Percentiles rank a stretch among this genome's conserved stretches.
phyloP scores from a whole-genome alignment of 2,888 invertebrate genomes.

The Furcula furcula region DNA sequence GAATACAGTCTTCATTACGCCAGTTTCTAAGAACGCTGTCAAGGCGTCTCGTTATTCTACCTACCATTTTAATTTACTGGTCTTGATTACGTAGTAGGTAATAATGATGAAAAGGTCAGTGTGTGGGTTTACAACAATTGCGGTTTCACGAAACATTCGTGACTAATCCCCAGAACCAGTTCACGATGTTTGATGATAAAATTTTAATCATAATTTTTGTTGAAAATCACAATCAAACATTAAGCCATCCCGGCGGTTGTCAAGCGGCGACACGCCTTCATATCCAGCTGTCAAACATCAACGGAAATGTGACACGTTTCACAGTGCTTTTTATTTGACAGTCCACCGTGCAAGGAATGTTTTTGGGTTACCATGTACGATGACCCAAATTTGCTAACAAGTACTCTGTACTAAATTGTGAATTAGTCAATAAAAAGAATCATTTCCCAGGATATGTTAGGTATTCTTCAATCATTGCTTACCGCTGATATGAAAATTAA shows the following conservation, averaged over 20 bases:
- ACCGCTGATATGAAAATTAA: too few species aligned
- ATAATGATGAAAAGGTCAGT: too few species aligned
- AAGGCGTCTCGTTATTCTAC: too few species aligned
- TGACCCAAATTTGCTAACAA: background rate
- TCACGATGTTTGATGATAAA: conserved; percentile 21
- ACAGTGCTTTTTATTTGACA: conserved; percentile 57
- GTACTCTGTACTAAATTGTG: too few species aligned
- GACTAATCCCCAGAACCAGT: conserved; percentile 45
- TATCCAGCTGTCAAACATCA: conserved; percentile 71
- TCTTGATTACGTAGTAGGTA: too few species aligned
- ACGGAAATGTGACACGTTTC: conserved; percentile 74
- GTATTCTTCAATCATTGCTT: too few species aligned
- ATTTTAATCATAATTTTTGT: conserved; percentile 58
- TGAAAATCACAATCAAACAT: conserved; percentile 61
- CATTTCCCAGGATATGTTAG: too few species aligned
- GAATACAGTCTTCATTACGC: too few species aligned
- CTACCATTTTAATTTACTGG: too few species aligned
- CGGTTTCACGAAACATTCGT: conserved; percentile 33
- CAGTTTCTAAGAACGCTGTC: too few species aligned
- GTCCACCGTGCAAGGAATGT: conserved; percentile 28
- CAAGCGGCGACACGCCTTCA: conserved; percentile 53
- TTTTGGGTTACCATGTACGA: conserved; percentile 10
- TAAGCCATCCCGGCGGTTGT: conserved; percentile 58
- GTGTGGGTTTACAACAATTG: conserved; percentile 7
- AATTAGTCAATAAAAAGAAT: too few species aligned